Evolutionary conservation across 2,113 vertebrate species (phyloP).

Genomic region (Peucedramus taeniatus): DNA sequence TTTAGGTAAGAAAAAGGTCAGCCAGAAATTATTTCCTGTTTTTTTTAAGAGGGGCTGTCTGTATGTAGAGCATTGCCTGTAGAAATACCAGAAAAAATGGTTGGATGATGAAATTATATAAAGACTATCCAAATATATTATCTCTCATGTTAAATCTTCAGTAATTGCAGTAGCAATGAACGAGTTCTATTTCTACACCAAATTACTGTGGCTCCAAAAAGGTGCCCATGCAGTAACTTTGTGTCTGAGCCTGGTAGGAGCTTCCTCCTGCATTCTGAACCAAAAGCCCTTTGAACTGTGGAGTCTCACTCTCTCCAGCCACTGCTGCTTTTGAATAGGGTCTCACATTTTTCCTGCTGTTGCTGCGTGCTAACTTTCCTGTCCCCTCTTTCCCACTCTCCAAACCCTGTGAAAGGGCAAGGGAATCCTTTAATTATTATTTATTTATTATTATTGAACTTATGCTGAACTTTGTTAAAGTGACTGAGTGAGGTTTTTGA

Average conservation of each 20-base stretch:
- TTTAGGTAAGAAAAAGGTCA: slow-evolving; percentile 51
- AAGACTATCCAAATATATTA: neutral
- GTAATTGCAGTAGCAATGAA: neutral
- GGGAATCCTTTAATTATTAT: neutral
- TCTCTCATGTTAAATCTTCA: neutral
- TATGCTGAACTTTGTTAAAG: neutral
- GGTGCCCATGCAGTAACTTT: neutral
- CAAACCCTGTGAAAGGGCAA: neutral
- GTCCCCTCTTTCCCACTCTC: neutral
- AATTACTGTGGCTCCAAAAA: neutral
- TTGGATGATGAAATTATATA: neutral
- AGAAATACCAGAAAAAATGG: neutral
- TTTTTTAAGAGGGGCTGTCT: neutral
- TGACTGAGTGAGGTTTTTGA: neutral
- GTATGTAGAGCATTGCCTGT: neutral
- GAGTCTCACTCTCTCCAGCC: neutral
- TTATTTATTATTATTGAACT: no score
- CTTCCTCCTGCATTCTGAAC: neutral
- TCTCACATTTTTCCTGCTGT: neutral
- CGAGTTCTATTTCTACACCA: neutral
- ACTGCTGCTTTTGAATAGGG: neutral
- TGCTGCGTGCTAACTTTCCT: neutral
- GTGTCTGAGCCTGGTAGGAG: neutral
- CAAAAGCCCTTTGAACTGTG: neutral
- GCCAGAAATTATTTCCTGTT: neutral